Base-by-base conservation (phyloP, 2,797 vertebrate species). In the Syndactyla subalaris region DNA sequence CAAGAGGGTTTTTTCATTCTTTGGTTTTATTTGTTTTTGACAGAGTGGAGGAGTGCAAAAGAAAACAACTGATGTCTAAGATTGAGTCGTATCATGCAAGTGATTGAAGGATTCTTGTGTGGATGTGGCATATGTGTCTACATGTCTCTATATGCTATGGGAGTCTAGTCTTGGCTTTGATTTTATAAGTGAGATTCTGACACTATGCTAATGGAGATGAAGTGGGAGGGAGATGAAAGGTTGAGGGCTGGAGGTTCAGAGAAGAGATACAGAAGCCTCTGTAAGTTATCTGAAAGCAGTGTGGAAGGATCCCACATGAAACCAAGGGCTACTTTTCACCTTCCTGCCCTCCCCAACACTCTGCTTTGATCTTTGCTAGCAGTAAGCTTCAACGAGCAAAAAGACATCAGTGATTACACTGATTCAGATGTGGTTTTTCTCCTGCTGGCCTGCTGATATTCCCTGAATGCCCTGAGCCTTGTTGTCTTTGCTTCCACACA, bases 11-110 rank as follows among this genome's bases (percentile, higher is more conserved):
- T 82, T 91, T 61, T 86, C 15, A 2, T 82, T 88, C 65, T 80
- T 74, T 86, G 67, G 51, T 92, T 91, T 86, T 90, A 52, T 92
- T 92, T 79, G 70, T 41, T 91, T 92, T 80, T 91, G 78, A 22
- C 66, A 62, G 73, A 57, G 61, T 51, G 74, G 67, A 92, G 77
- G 70, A 87, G 55, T 75, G 75, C 54, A 88, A 90, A 89, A 82
- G 76, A 48, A 77, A 95, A 91, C 80, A 89, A 93, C 86, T 36
- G 71, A 83, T 92, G 80, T 67, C 66, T 90, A 23, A 79, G 65
- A 79, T n/a, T 88, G 71, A 74, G 89, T 43, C 62, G 84, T 91
- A 83, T 67, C 73, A 49, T 70, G 43, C 34, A 77, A 46, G 63
- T 49, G 75, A 63, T 49, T 77, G 68, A 59, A 97, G 83, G 34